These are phyloP conservation scores for Heloderma charlesbogerti DNA, from an alignment of 2,113 vertebrate genomes.

Conservation along the genomic window DNA sequence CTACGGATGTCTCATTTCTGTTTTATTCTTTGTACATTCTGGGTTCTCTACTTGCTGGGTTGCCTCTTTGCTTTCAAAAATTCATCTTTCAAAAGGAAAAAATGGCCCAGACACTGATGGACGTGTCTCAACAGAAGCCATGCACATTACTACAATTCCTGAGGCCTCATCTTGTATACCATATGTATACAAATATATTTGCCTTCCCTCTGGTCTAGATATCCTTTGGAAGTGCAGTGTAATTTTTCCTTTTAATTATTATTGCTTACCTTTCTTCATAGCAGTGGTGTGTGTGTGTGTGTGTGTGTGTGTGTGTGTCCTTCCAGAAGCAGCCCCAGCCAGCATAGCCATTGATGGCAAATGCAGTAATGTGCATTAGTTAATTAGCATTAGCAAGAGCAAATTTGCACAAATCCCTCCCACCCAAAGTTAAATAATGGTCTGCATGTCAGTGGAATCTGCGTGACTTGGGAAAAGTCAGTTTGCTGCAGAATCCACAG, in stretches of 20 bases:
- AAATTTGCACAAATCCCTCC: no score
- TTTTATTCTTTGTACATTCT: background rate
- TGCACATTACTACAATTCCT: background rate
- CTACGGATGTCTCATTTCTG: background rate
- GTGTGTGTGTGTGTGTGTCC: no score
- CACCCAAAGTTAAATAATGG: no score
- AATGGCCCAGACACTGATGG: background rate
- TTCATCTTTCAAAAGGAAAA: background rate
- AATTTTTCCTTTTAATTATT: background rate
- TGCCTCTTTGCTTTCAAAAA: background rate
- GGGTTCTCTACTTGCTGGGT: background rate
- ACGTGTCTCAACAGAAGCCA: background rate
- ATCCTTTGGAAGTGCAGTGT: background rate
- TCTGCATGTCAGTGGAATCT: no score
- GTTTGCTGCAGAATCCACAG: no score
- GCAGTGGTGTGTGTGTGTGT: no score
- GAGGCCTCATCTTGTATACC: background rate
- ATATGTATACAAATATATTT: background rate
- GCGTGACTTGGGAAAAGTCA: no score
- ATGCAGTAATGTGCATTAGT: no score
- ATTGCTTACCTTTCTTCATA: background rate
- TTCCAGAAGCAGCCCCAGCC: no score
- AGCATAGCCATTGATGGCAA: no score
- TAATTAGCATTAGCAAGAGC: no score
- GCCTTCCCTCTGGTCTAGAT: background rate